Conservation (phyloP, 2,888 invertebrate genomes). For the Muscina levida region DNA sequence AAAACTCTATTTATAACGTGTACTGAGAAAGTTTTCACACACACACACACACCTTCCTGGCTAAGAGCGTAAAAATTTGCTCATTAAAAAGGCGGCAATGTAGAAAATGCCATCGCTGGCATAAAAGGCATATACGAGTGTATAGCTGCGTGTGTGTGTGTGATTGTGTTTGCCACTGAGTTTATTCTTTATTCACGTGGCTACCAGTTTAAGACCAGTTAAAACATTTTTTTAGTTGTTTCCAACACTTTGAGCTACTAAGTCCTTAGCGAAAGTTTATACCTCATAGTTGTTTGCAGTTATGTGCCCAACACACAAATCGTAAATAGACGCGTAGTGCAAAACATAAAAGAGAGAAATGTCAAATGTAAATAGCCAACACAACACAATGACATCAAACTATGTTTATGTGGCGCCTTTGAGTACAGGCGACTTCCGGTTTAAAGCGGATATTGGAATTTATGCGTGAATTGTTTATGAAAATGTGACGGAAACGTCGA, state of each 20-base stretch:
- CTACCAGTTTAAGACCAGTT: constrained; percentile 26
- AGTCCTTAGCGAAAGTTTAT: constrained; percentile 30
- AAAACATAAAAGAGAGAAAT: not conserved
- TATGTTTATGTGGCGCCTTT: constrained; percentile 48
- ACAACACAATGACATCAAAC: constrained; percentile 44
- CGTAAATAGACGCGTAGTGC: not conserved
- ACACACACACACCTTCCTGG: too few relatives aligned
- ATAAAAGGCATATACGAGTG: constrained; percentile 8
- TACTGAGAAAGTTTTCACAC: not conserved
- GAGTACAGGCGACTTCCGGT: constrained; percentile 57
- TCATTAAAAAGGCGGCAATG: constrained; percentile 22
- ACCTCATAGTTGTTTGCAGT: not conserved
- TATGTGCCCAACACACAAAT: not conserved
- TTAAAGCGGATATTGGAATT: constrained; percentile 52
- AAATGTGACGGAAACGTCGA: not conserved
- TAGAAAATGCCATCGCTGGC: constrained; percentile 38
- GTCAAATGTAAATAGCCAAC: constrained; percentile 10
- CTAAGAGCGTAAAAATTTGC: constrained; percentile 21
- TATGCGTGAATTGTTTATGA: constrained; percentile 37
- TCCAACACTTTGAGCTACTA: constrained; percentile 41
- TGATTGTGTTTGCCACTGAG: not conserved
- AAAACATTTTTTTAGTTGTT: constrained; percentile 54
- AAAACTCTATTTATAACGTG: constrained; percentile 4
- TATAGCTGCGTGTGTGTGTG: not conserved
- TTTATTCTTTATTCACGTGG: too few relatives aligned